These are phyloP conservation scores for Lagorchestes hirsutus DNA, from an alignment of 2,797 vertebrate genomes.

Conservation along the genomic window DNA sequence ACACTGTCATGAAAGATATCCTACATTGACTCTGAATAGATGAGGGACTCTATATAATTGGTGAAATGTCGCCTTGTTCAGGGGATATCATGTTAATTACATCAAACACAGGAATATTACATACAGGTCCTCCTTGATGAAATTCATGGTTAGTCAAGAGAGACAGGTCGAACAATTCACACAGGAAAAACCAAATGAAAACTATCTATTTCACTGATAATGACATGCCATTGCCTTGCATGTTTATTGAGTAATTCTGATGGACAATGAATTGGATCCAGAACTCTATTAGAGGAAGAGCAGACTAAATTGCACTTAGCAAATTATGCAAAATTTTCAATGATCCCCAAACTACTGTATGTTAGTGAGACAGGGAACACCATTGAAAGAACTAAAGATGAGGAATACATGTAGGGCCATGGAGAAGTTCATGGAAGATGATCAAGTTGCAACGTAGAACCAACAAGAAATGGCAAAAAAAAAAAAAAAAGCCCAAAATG, in stretches of 20 bases:
- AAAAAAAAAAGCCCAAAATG: too few relatives aligned
- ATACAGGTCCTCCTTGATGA: background rate
- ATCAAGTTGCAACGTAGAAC: background rate
- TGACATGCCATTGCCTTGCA: background rate
- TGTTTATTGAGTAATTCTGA: background rate
- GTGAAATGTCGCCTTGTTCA: background rate
- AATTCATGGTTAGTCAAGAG: background rate
- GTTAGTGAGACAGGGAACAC: background rate
- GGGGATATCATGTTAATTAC: background rate
- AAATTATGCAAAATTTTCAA: background rate
- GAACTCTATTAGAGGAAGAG: background rate
- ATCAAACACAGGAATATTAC: background rate
- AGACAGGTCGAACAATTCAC: background rate
- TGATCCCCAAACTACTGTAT: background rate
- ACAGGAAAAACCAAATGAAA: background rate
- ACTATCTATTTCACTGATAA: too few relatives aligned
- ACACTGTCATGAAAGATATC: background rate
- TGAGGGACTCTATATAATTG: background rate
- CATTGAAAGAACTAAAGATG: background rate
- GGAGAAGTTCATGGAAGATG: background rate
- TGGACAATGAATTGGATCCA: background rate
- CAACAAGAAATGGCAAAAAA: background rate
- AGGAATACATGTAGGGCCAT: background rate
- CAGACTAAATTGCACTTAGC: background rate
- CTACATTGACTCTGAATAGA: background rate